Evolutionary conservation across 2,113 vertebrate species (phyloP).

Genomic region (Taurulus bubalis): DNA sequence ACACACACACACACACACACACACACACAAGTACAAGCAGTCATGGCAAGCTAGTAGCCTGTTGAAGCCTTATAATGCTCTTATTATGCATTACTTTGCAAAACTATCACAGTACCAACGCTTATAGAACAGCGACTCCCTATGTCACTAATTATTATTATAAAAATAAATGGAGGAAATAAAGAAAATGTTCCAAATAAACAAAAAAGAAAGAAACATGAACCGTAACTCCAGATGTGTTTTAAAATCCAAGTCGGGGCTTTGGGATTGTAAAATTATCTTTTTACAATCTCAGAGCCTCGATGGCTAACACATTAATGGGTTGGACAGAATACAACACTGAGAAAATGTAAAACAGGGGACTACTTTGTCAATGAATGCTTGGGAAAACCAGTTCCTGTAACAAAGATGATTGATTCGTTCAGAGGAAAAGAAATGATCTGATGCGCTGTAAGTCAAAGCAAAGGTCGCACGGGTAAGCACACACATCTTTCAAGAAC

Average conservation of each 20-base stretch:
- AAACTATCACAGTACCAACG: no score
- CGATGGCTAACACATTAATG: neutral
- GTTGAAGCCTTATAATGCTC: neutral
- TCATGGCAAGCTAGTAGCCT: neutral
- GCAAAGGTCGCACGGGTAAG: neutral
- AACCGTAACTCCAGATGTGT: neutral
- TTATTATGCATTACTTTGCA: neutral
- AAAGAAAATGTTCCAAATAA: neutral
- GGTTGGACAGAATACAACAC: constrained; percentile 1
- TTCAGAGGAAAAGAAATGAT: neutral
- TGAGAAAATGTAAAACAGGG: constrained; percentile 1
- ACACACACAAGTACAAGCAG: neutral
- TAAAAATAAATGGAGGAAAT: neutral
- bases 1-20: neutral
- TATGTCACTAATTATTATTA: neutral
- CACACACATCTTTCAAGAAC: constrained; percentile 8
- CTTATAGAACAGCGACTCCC: neutral
- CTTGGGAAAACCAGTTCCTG: constrained; percentile 9
- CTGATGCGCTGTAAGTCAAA: constrained; percentile 14
- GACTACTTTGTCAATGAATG: neutral
- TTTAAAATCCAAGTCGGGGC: neutral
- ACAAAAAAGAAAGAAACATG: neutral
- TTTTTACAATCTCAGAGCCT: neutral
- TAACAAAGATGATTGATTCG: neutral
- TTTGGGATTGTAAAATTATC: neutral